Conservation (phyloP, 2,113 vertebrate species). For the Oreocharis arfaki region DNA sequence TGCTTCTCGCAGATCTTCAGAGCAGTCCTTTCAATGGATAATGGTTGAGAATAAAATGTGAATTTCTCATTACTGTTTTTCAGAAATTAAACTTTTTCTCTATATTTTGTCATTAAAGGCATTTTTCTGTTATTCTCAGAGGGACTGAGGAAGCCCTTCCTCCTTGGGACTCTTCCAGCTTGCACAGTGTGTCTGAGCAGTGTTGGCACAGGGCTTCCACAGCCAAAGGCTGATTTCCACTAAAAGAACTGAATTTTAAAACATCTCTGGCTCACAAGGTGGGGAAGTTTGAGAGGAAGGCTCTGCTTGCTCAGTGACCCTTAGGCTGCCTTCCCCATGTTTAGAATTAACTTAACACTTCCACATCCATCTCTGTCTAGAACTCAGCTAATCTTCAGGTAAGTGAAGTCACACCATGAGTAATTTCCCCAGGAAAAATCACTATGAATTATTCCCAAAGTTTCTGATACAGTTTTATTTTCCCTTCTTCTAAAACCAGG, state of each 20-base stretch:
- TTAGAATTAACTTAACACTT: background rate
- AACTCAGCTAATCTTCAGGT: background rate
- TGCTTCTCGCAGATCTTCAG: background rate
- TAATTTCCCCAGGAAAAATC: background rate
- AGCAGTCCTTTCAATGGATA: background rate
- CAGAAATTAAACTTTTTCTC: background rate
- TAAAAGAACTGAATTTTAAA: background rate
- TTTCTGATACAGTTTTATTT: background rate
- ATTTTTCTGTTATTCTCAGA: background rate
- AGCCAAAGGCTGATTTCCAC: background rate
- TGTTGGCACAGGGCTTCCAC: background rate
- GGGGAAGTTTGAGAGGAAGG: background rate
- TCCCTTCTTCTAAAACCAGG: background rate
- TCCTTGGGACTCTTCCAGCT: background rate
- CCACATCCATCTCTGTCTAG: background rate
- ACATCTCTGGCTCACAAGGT: background rate
- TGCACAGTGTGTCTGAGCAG: background rate
- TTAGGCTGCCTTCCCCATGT: background rate
- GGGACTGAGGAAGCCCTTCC: background rate
- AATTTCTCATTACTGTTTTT: background rate
- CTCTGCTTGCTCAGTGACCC: background rate
- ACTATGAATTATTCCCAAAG: background rate
- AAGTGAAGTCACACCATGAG: background rate
- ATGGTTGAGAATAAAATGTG: background rate
- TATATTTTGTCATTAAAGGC: background rate